Conservation (phyloP, 2,113 vertebrate species). For the Chauna torquata region DNA sequence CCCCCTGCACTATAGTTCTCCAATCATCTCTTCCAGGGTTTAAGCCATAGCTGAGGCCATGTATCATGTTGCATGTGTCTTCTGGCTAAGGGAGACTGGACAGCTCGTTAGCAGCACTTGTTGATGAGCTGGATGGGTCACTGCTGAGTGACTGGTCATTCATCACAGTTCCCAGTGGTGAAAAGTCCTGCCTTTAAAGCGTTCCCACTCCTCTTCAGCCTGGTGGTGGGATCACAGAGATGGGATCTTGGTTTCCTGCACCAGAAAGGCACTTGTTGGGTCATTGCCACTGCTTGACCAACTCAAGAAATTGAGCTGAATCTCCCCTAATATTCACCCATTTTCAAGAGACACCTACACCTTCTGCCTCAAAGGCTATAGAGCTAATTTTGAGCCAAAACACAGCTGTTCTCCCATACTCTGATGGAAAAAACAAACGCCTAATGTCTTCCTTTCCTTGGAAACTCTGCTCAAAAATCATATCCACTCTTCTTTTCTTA, state of each 20-base stretch:
- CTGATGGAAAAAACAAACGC: background rate
- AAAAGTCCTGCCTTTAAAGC: background rate
- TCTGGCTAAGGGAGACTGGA: background rate
- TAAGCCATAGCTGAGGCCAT: background rate
- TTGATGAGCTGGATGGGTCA: background rate
- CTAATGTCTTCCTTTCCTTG: background rate
- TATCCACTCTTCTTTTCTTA: background rate
- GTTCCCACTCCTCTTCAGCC: background rate
- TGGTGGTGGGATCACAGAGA: background rate
- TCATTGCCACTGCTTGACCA: background rate
- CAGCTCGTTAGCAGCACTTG: background rate
- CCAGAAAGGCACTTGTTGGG: background rate
- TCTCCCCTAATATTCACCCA: background rate
- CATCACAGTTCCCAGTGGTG: rapidly evolving
- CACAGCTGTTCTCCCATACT: background rate
- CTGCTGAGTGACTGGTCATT: background rate
- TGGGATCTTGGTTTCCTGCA: background rate
- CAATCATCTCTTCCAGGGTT: background rate
- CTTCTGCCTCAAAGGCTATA: background rate
- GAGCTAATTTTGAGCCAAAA: background rate
- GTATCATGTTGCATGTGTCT: background rate
- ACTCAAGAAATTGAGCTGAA: background rate
- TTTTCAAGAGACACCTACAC: background rate
- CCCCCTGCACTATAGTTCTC: background rate
- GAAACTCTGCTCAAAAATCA: background rate